Conservation (phyloP, 2,797 vertebrate genomes). For the Molossus alvarezi region DNA sequence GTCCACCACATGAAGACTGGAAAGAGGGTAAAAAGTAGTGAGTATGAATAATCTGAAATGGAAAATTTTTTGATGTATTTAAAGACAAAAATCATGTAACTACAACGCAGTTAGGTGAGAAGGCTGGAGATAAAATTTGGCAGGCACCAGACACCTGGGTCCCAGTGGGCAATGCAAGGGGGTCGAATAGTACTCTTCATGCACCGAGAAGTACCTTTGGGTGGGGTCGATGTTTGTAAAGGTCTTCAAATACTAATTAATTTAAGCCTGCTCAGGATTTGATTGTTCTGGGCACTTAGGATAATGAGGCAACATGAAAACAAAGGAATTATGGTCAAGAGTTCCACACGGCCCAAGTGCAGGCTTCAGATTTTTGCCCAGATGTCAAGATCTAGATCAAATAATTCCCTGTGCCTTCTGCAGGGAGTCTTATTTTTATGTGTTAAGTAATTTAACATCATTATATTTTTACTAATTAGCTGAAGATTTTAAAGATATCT, state of each 20-base stretch:
- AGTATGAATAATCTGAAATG: background rate
- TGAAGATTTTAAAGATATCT: conserved; percentile 57
- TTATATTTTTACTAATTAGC: conserved; percentile 43
- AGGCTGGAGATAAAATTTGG: background rate
- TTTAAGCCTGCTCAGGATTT: background rate
- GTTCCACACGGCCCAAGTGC: background rate
- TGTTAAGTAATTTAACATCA: conserved; percentile 24
- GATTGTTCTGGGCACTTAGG: background rate
- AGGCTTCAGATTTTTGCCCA: background rate
- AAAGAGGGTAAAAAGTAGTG: background rate
- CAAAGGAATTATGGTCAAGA: background rate
- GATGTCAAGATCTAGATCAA: background rate
- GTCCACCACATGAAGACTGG: background rate
- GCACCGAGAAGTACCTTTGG: background rate
- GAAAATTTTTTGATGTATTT: background rate
- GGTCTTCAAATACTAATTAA: conserved; percentile 50
- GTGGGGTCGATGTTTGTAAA: background rate
- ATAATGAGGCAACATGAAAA: background rate
- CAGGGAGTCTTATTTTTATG: background rate
- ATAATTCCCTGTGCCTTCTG: background rate
- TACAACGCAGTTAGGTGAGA: background rate
- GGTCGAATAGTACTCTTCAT: background rate
- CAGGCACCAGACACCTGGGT: background rate
- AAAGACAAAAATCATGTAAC: background rate
- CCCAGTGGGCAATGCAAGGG: background rate